Evolutionary conservation across 1,140 invertebrate genomes (phyloP).

Genomic region (Cryptotermes secundus): DNA sequence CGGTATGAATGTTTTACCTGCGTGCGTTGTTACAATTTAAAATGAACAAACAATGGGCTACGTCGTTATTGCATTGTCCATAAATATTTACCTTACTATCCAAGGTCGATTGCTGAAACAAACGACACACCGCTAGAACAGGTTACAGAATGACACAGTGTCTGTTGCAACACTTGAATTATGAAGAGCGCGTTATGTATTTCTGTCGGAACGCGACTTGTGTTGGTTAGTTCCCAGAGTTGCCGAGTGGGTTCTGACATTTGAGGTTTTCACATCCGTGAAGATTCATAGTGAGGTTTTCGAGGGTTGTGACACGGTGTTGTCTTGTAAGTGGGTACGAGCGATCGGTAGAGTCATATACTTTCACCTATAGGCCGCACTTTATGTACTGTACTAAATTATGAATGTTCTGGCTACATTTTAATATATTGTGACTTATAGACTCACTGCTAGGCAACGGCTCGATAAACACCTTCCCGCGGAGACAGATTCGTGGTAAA

Average conservation of each 20-base stretch:
- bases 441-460: no score
- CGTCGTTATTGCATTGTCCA: not conserved
- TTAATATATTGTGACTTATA: no score
- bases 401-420: no score
- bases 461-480: no score
- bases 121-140: not conserved
- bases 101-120: not conserved
- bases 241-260: no score
- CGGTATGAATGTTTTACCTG: not conserved
- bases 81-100: not conserved
- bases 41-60: not conserved
- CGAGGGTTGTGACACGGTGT: no score
- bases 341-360: no score
- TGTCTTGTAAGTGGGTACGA: no score
- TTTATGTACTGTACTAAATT: no score
- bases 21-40: not conserved
- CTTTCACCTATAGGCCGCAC: no score
- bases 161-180: not conserved
- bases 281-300: not conserved
- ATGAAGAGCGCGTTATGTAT: not conserved
- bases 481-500: no score
- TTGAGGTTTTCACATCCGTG: not conserved
- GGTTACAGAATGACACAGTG: not conserved
- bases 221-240: not conserved
- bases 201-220: not conserved